These are phyloP conservation scores for Lytechinus variegatus DNA, from an alignment of 35 echinoderm and acorn worm species.

Conservation along the genomic window DNA sequence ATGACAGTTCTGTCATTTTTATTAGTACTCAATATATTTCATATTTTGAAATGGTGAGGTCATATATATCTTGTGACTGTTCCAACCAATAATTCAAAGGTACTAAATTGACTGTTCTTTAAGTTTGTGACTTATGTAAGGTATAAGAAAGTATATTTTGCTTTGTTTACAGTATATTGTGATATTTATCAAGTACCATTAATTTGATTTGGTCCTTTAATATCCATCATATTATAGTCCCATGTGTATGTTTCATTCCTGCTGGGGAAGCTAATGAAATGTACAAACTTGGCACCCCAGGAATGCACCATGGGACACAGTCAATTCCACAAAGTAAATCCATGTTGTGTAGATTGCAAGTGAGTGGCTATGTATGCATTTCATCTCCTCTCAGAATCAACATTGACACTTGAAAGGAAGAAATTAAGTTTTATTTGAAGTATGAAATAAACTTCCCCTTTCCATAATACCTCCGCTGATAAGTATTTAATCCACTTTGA, in stretches of 20 bases:
- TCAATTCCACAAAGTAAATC: constrained; percentile 31
- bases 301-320: background rate
- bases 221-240: background rate
- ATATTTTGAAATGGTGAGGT: too few species aligned
- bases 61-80: background rate
- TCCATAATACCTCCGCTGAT: too few species aligned
- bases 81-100: too few species aligned
- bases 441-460: too few species aligned
- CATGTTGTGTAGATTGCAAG: background rate
- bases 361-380: background rate
- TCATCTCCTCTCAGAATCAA: constrained; percentile 11
- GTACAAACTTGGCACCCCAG: constrained; percentile 36
- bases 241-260: constrained; percentile 18
- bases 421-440: background rate
- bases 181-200: background rate
- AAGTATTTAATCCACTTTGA: too few species aligned
- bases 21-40: too few species aligned
- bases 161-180: too few species aligned
- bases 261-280: constrained; percentile 25
- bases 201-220: background rate
- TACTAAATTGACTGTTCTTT: too few species aligned
- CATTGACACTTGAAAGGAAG: background rate
- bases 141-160: too few species aligned
- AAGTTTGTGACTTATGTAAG: too few species aligned
- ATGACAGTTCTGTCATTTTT: too few species aligned